These are phyloP conservation scores for Hydrochoerus hydrochaeris DNA, from an alignment of 2,113 vertebrate species.

Conservation along the genomic window DNA sequence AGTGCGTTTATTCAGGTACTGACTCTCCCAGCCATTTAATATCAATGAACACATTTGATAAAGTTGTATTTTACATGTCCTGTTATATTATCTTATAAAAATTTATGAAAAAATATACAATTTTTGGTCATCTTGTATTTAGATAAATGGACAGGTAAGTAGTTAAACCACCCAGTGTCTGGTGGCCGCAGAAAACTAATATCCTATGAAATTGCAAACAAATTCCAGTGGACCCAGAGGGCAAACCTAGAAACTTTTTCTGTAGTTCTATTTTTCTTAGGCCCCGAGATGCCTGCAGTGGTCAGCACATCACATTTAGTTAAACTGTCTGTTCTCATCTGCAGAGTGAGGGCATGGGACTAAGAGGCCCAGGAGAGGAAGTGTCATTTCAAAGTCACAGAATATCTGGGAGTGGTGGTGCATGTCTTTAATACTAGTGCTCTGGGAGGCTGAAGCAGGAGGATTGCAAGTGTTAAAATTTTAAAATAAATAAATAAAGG, in stretches of 20 bases:
- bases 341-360: not conserved
- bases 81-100: not conserved
- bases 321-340: not conserved
- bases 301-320: not conserved
- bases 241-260: not conserved
- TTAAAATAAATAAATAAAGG: not conserved
- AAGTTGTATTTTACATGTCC: not conserved
- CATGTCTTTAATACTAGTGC: not conserved
- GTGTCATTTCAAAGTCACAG: too few relatives aligned
- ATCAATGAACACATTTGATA: not conserved
- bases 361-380: not conserved
- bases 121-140: not conserved
- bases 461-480: not conserved
- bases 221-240: not conserved
- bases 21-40: not conserved
- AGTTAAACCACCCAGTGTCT: not conserved
- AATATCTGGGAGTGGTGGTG: not conserved
- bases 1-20: fast-evolving
- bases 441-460: not conserved
- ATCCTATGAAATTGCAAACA: not conserved
- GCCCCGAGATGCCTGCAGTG: not conserved
- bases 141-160: not conserved
- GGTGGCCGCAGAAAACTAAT: not conserved
- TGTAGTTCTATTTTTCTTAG: not conserved
- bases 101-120: not conserved